Evolutionary conservation across 2,888 invertebrate species (phyloP).

Genomic region (Microctonus brassicae): DNA sequence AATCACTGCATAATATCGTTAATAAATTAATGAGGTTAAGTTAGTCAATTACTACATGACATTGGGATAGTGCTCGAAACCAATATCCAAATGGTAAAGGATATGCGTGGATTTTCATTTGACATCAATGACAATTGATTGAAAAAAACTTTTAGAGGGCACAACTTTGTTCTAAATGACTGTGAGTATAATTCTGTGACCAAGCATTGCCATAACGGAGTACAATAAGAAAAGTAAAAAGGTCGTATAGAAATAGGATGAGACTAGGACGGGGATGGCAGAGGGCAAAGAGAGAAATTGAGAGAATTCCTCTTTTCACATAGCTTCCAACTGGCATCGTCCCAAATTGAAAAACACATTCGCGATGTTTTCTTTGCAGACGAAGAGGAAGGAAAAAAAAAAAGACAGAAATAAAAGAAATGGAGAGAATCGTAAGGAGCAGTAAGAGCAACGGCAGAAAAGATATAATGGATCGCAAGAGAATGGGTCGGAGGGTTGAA

Average conservation of each 20-base stretch:
- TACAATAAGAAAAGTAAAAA: slow-evolving; percentile 33
- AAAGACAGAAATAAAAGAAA: slow-evolving; percentile 57
- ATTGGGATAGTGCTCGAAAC: slow-evolving; percentile 13
- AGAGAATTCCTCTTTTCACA: slow-evolving; percentile 47
- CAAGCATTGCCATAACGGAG: slow-evolving; percentile 22
- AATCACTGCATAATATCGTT: slow-evolving; percentile 28
- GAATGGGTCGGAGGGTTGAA: slow-evolving; percentile 60
- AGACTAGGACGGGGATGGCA: slow-evolving; percentile 24
- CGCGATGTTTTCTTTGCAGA: slow-evolving; percentile 63
- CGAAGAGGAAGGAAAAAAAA: slow-evolving; percentile 42
- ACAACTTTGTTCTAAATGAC: slow-evolving; percentile 4
- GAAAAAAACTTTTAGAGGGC: slow-evolving; percentile 18
- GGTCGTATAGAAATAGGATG: slow-evolving; percentile 2
- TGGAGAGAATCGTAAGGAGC: slow-evolving; percentile 47
- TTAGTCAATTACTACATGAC: not conserved
- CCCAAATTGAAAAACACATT: slow-evolving; percentile 70
- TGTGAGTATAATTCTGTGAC: slow-evolving; percentile 31
- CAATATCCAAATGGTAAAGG: slow-evolving; percentile 20
- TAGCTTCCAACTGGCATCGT: slow-evolving; percentile 59
- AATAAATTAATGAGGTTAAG: slow-evolving; percentile 8
- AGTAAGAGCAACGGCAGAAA: slow-evolving; percentile 48
- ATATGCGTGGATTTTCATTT: slow-evolving; percentile 19
- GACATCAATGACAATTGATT: slow-evolving; percentile 29
- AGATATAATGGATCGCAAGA: slow-evolving; percentile 66
- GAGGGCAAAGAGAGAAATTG: slow-evolving; percentile 34